These are phyloP conservation scores for Mesorhabditis belari DNA, from an alignment of 2,888 invertebrate genomes.

Conservation along the genomic window DNA sequence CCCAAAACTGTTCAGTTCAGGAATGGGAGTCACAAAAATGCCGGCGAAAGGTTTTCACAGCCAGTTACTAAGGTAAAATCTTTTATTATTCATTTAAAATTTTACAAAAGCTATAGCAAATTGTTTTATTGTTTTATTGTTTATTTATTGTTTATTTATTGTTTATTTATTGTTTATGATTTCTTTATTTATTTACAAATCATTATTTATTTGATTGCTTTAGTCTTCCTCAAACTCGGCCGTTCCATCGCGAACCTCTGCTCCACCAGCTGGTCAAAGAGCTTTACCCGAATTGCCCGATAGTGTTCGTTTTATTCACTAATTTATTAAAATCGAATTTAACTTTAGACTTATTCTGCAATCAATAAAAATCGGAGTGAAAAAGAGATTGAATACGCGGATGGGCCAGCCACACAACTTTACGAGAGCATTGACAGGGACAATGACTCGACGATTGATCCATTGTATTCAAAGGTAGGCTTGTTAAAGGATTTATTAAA, in stretches of 20 bases:
- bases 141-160: too few relatives aligned
- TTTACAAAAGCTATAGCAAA: too few relatives aligned
- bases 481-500: not conserved
- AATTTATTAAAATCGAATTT: too few relatives aligned
- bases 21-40: not conserved
- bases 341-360: conserved; percentile 7
- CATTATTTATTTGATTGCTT: too few relatives aligned
- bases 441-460: conserved; percentile 42
- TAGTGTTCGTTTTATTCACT: too few relatives aligned
- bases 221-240: too few relatives aligned
- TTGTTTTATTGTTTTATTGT: too few relatives aligned
- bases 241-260: too few relatives aligned
- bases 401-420: conserved; percentile 36
- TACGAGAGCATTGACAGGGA: conserved; percentile 46
- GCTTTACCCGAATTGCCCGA: too few relatives aligned
- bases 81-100: not conserved
- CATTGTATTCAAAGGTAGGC: conserved; percentile 41
- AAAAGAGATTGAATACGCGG: conserved; percentile 26
- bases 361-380: conserved; percentile 24
- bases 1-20: not conserved
- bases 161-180: too few relatives aligned
- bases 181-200: too few relatives aligned
- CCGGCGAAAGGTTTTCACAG: not conserved
- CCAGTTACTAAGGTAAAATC: not conserved
- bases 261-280: too few relatives aligned